These are phyloP conservation scores for Kradibia gibbosae DNA, from an alignment of 1,140 invertebrate species.

Conservation along the genomic window DNA sequence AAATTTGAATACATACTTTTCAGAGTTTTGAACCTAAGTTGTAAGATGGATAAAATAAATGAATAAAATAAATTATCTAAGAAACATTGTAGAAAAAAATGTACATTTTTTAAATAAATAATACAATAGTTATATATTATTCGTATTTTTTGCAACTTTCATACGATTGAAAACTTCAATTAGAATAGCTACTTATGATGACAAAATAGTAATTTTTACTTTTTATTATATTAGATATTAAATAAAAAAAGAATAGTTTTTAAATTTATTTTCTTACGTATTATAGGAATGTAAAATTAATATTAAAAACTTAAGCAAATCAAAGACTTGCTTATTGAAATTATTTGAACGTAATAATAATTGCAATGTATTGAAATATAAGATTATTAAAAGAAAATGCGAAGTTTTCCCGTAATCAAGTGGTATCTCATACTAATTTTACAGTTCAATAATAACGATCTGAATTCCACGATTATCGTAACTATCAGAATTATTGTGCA, in stretches of 20 bases:
- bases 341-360: not conserved
- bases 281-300: not conserved
- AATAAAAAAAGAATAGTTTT: no score
- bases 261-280: no score
- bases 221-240: conserved; percentile 23
- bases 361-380: not conserved
- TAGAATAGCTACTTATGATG: conserved; percentile 43
- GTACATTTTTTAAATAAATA: no score
- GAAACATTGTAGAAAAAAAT: no score
- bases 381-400: not conserved
- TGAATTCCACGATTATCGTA: not conserved
- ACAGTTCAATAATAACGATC: not conserved
- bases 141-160: conserved; percentile 40
- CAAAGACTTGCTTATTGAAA: not conserved
- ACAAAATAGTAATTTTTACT: conserved; percentile 34
- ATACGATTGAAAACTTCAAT: conserved; percentile 37
- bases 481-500: not conserved
- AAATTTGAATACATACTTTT: no score
- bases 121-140: no score
- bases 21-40: no score
- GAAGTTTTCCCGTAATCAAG: not conserved
- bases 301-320: not conserved
- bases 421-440: not conserved
- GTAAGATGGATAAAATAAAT: no score
- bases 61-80: conserved; percentile 7